phyloP scores from a whole-genome alignment of 2,888 invertebrate genomes.

The Metacarcinus magister region DNA sequence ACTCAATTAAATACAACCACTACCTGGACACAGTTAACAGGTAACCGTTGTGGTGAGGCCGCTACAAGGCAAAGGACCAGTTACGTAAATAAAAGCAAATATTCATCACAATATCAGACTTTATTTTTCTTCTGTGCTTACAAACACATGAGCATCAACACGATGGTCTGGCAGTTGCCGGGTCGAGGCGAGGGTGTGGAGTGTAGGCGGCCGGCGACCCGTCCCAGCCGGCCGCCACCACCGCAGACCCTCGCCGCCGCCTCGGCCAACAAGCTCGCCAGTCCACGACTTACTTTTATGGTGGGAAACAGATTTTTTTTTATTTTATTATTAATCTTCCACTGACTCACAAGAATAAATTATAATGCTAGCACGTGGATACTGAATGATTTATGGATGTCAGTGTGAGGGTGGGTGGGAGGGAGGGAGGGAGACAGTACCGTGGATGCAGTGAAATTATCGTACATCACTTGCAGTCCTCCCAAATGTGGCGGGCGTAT shows the following conservation, averaged over 20 bases:
- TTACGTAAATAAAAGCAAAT: slow-evolving; percentile 29
- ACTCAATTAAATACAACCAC: background rate
- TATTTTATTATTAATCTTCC: slow-evolving; percentile 51
- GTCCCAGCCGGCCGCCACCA: background rate
- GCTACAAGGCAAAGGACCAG: background rate
- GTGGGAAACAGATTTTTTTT: slow-evolving; percentile 71
- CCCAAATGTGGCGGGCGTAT: slow-evolving; percentile 33
- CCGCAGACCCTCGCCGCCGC: background rate
- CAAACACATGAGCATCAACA: slow-evolving; percentile 81
- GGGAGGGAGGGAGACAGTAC: slow-evolving; percentile 5
- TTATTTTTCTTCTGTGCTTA: slow-evolving; percentile 80
- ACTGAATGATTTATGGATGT: slow-evolving; percentile 55
- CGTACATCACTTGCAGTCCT: slow-evolving; percentile 26
- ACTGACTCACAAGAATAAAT: slow-evolving; percentile 77
- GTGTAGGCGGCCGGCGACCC: background rate
- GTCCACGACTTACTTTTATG: slow-evolving; percentile 67
- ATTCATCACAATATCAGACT: slow-evolving; percentile 79
- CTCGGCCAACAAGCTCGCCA: slow-evolving; percentile 53
- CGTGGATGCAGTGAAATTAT: background rate
- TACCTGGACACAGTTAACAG: background rate
- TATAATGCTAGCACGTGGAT: slow-evolving; percentile 75
- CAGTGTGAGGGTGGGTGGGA: background rate
- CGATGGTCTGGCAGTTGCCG: slow-evolving; percentile 70
- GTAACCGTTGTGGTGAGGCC: background rate
- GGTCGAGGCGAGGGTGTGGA: background rate